Evolutionary conservation across 92 coral and sea anemone species (phyloP).

Genomic region (Epizoanthus ramosus): DNA sequence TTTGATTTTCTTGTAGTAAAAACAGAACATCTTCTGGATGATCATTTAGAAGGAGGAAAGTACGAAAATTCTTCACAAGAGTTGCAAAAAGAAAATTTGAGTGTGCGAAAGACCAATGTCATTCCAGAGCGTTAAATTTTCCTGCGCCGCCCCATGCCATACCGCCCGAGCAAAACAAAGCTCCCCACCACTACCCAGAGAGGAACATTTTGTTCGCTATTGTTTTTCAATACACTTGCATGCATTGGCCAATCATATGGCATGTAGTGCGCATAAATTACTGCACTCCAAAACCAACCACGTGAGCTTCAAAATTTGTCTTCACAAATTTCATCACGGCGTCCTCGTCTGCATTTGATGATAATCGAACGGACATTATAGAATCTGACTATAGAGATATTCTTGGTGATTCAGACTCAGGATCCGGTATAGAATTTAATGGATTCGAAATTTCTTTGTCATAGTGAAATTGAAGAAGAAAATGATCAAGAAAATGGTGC

Average conservation of each 20-base stretch:
- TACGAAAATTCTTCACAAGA: not conserved
- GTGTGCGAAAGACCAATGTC: constrained; percentile 35
- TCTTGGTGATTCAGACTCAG: constrained; percentile 5
- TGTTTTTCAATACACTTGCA: not conserved
- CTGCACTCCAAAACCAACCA: constrained; percentile 16
- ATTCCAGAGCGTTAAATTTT: constrained; percentile 20
- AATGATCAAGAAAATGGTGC: not conserved
- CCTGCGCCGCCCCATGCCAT: not conserved
- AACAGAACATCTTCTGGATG: constrained; percentile 13
- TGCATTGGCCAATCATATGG: constrained; percentile 32
- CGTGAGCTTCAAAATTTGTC: constrained; percentile 18
- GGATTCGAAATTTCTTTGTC: not conserved
- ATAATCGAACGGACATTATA: not conserved
- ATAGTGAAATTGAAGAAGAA: not conserved
- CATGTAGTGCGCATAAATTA: constrained; percentile 11
- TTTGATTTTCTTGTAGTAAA: constrained; percentile 39
- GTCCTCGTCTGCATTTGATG: not conserved
- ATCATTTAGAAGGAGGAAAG: constrained; percentile 23
- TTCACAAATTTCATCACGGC: constrained; percentile 17
- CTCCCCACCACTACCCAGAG: not conserved
- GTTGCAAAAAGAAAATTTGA: not conserved
- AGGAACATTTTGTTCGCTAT: constrained; percentile 10
- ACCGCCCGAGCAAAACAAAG: not conserved
- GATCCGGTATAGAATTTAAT: constrained; percentile 19
- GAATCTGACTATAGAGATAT: constrained; percentile 7